Conservation (phyloP, 2,113 vertebrate species). For the Gopherus evgoodei region DNA sequence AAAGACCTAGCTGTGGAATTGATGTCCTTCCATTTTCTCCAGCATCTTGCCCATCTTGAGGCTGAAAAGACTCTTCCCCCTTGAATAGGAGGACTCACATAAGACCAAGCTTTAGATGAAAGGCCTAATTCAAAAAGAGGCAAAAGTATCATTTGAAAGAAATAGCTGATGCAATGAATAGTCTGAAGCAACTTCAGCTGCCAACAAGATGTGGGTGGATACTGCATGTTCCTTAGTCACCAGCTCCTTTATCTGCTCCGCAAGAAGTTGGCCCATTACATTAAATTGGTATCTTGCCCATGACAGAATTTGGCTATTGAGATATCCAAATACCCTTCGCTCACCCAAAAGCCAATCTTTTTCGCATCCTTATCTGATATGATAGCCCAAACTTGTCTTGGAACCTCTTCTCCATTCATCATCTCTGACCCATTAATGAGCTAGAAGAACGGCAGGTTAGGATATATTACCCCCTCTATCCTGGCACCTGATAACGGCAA, state of each 20-base stretch:
- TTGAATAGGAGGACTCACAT: background rate
- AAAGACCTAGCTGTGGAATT: background rate
- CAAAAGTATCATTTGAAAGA: background rate
- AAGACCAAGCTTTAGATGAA: background rate
- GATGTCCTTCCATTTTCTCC: background rate
- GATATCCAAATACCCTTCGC: background rate
- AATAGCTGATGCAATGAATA: background rate
- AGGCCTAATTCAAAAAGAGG: background rate
- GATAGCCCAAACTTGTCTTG: background rate
- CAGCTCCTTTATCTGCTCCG: background rate
- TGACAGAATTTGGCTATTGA: background rate
- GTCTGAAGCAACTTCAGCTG: background rate
- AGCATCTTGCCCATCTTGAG: background rate
- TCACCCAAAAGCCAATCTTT: background rate
- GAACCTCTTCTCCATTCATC: background rate
- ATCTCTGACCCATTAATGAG: background rate
- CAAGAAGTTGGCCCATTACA: background rate
- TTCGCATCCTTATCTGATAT: accelerated
- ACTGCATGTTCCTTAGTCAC: background rate
- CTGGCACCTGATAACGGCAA: no score
- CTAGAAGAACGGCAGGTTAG: background rate
- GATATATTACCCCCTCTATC: background rate
- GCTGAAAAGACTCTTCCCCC: background rate
- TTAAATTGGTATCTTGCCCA: background rate
- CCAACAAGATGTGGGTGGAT: background rate